Evolutionary conservation across 2,888 invertebrate genomes (phyloP).

Genomic region (Proisotoma minuta): DNA sequence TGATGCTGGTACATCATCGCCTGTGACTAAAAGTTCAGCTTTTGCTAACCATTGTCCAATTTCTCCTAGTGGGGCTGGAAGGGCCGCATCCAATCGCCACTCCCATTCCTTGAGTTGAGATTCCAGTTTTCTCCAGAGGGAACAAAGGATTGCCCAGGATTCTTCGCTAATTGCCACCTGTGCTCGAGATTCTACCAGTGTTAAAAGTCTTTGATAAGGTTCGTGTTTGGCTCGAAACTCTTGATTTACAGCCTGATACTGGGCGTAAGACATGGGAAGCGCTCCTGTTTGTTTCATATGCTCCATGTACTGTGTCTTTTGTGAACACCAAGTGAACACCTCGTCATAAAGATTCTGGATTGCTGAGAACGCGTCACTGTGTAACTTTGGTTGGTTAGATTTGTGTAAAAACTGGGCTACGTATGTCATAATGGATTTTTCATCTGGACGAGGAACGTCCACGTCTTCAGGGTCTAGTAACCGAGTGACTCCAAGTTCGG

Average conservation of each 20-base stretch:
- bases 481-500: conserved; percentile 82
- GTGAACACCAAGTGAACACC: conserved; percentile 74
- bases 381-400: conserved; percentile 48
- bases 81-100: conserved; percentile 76
- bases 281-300: conserved; percentile 70
- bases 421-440: conserved; percentile 97
- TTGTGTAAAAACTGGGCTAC: conserved; percentile 96
- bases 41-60: conserved; percentile 86
- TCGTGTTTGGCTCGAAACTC: conserved; percentile 70
- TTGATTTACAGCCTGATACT: conserved; percentile 70
- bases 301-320: conserved; percentile 70
- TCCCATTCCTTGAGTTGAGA: conserved; percentile 72
- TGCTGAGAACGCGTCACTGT: conserved; percentile 57
- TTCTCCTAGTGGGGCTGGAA: conserved; percentile 79
- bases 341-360: conserved; percentile 76
- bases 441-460: conserved; percentile 91
- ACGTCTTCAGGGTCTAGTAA: conserved; percentile 93
- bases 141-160: conserved; percentile 77
- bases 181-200: conserved; percentile 73
- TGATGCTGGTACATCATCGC: conserved; percentile 61
- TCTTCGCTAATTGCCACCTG: conserved; percentile 75
- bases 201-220: conserved; percentile 70
- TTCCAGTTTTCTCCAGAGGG: conserved; percentile 75
- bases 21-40: conserved; percentile 72
- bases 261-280: conserved; percentile 72